These are phyloP conservation scores for Psittacula derbiana DNA, from an alignment of 2,797 vertebrate species.

Conservation along the genomic window DNA sequence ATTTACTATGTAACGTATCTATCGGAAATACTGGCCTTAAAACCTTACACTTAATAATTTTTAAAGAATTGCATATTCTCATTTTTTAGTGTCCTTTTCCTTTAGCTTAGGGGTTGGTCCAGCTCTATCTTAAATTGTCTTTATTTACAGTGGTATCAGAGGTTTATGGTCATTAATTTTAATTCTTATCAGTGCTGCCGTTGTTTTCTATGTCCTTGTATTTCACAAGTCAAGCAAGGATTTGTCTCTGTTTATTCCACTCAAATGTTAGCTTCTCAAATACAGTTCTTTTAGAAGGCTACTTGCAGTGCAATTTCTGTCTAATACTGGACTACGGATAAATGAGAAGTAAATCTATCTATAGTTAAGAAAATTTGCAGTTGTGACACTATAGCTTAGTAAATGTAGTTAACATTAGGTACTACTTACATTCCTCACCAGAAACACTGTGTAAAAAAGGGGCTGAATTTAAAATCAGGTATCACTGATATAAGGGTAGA, in stretches of 20 bases:
- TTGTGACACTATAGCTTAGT: not conserved
- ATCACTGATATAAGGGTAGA: not conserved
- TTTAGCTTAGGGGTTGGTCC: not conserved
- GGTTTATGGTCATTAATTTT: constrained; percentile 51
- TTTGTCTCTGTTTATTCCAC: not conserved
- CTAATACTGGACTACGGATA: not conserved
- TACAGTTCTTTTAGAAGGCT: not conserved
- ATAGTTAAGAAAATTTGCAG: not conserved
- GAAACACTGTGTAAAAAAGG: not conserved
- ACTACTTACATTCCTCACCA: not conserved
- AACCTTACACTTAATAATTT: not conserved
- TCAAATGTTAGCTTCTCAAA: constrained; percentile 32
- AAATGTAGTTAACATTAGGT: not conserved
- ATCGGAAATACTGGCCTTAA: not conserved
- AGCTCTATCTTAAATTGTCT: not conserved
- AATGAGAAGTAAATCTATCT: not conserved
- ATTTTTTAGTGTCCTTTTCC: not conserved
- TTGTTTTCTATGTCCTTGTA: constrained; percentile 38
- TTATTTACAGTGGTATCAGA: constrained; percentile 38
- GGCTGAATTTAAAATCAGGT: not conserved
- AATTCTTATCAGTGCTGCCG: constrained; percentile 53
- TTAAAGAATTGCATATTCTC: not conserved
- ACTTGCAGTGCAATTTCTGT: not conserved
- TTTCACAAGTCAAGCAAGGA: constrained; percentile 37
- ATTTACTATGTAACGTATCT: not conserved